Percentiles rank a stretch among this genome's conserved stretches.
These are phyloP conservation scores for Philonicus albiceps DNA, from an alignment of 2,888 invertebrate species.

Conservation along the genomic window DNA sequence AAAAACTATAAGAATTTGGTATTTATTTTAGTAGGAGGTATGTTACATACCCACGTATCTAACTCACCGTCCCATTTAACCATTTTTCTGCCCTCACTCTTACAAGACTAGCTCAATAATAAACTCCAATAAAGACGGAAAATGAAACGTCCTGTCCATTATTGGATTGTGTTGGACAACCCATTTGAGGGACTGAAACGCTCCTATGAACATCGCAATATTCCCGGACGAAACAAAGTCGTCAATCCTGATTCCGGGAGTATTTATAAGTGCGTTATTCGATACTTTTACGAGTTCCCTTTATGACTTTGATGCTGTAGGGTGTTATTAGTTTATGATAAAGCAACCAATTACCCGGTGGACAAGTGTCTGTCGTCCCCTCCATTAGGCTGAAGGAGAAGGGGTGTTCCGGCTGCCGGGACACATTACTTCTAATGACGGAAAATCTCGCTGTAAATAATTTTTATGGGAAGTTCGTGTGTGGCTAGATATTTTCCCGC, in stretches of 20 bases:
- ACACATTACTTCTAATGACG: slow-evolving; percentile 8
- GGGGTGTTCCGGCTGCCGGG: background rate
- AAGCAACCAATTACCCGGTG: slow-evolving; percentile 25
- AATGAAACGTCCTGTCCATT: slow-evolving; percentile 35
- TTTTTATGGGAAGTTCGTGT: slow-evolving; percentile 15
- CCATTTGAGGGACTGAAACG: background rate
- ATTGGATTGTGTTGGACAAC: slow-evolving; percentile 30
- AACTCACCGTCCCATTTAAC: background rate
- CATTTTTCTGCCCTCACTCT: background rate
- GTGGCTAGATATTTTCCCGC: background rate
- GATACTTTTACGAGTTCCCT: slow-evolving; percentile 40
- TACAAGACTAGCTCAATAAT: background rate
- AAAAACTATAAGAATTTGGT: background rate
- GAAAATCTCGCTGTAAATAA: slow-evolving; percentile 2
- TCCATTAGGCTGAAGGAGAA: slow-evolving; percentile 7
- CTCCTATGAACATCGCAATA: background rate
- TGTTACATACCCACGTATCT: background rate
- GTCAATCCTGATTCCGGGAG: slow-evolving; percentile 38
- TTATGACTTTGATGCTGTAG: slow-evolving; percentile 40
- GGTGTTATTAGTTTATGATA: slow-evolving; percentile 38
- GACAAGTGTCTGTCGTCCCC: slow-evolving; percentile 15
- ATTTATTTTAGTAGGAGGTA: background rate
- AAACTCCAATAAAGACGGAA: slow-evolving; percentile 28
- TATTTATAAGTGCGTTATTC: slow-evolving; percentile 42
- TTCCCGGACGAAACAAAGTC: background rate